Evolutionary conservation across 2,797 vertebrate genomes (phyloP), one percentile per base, ranked within the genome.

Genomic region (Trachops cirrhosus): DNA sequence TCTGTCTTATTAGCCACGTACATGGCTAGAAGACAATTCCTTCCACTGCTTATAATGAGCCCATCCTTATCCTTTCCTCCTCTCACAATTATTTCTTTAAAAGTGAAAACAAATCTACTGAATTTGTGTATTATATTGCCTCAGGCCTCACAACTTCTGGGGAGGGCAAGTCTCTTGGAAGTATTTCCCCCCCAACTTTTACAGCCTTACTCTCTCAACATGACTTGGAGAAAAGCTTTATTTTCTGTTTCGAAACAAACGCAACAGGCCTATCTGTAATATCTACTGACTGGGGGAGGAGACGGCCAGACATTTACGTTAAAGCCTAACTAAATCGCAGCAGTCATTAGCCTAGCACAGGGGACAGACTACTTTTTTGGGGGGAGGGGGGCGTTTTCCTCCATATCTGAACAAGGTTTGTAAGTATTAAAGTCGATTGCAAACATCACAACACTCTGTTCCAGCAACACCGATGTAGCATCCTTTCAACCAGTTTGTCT

Each of bases 251-350:
- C 57, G 71, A 4, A 68, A 0, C 26, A 50, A 89, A 93, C 4
- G 21, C 70, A 91, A 64, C 22, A 90, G 68, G 39, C 34, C 89
- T 85, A 82, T 34, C 68, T n/a, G 59, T 50, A 39, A 22, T 18
- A 85, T 29, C 21, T 73, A 73, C 59, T 83, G 26, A 57, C 7
- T 44, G 24, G 24, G 50, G 22, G 41, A 73, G 21, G 2, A 89
- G 37, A 7, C 32, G 89, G 34, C 24, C 67, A 68, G 26, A 22
- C 48, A 92, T 48, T 48, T 52, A 78, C 5, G 34, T 83, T 48
- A 83, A 93, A 75, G 71, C 2, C 89, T 74, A 95, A 82, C 52
- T 52, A 86, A 70, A 77, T 26, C 82, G 71, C 79, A 94, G 75
- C 39, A 80, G 77, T 86, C 48, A 92, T 52, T 64, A 8, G 95